Evolutionary conservation across 2,797 vertebrate species (phyloP).

Genomic region (Heliangelus exortis): DNA sequence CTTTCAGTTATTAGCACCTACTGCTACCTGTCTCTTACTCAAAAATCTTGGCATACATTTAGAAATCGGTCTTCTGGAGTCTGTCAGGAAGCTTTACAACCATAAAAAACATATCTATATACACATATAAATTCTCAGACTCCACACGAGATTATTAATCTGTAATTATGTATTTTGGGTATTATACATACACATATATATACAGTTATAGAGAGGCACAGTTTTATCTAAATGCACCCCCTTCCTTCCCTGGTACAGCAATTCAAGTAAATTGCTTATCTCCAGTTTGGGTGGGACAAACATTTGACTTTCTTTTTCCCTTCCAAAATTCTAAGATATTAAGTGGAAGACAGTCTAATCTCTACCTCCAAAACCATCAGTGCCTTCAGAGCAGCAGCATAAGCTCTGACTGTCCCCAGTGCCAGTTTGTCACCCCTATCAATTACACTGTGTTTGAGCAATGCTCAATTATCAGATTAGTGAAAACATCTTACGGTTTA

Average conservation of each 20-base stretch:
- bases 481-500: background rate
- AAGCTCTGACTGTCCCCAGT: background rate
- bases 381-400: background rate
- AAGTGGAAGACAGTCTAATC: background rate
- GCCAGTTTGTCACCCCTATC: background rate
- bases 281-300: background rate
- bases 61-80: constrained; percentile 36
- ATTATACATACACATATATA: background rate
- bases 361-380: background rate
- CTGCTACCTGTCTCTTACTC: constrained; percentile 62
- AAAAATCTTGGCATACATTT: constrained; percentile 22
- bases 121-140: background rate
- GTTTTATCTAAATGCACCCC: background rate
- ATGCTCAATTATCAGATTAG: background rate
- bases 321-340: background rate
- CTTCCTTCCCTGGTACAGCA: background rate
- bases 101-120: constrained; percentile 17
- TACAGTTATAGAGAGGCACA: background rate
- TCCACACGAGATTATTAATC: background rate
- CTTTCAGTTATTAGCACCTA: constrained; percentile 67
- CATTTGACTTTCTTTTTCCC: background rate
- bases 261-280: background rate
- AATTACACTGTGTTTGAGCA: background rate
- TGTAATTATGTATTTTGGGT: background rate
- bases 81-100: constrained; percentile 51